Evolutionary conservation across 2,888 invertebrate genomes (phyloP), one percentile per base, ranked within the genome.

Genomic region (Spodoptera picta): DNA sequence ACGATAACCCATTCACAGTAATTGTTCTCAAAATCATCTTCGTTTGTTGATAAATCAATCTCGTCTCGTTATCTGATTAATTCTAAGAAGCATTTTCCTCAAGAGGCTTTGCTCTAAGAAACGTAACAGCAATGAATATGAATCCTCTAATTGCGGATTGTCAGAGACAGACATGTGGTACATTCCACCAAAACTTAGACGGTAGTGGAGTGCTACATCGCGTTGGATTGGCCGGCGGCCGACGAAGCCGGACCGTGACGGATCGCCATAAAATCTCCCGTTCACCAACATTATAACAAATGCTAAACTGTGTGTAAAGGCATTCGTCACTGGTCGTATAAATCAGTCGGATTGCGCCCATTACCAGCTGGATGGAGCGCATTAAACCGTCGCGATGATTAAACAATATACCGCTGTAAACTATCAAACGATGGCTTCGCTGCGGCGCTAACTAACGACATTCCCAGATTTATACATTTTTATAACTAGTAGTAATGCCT

Each of bases 241-340:
- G 27, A 5, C 71, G 57, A 44, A 24, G 44, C 70, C 76, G 75
- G 75, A 82, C 75, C 73, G 77, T 77, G 80, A 73, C 75, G 79
- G 58, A 52, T 53, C 65, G 68, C 70, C 63, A 81, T 78, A 75
- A 74, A 69, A 72, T 65, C 75, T 80, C 79, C 81, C 83, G 82
- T 81, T 78, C 79, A 67, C 81, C 77, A 78, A 78, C 80, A 84
- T 86, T 83, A 83, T 77, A 80, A 80, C 82, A 53, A 76, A 79
- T 81, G 82, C 75, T 81, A 82, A 84, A 84, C 86, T 83, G 83
- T 81, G 83, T 88, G 87, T 87, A 84, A 89, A 88, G 83, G 83
- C 83, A 87, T 87, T 86, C 86, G 76, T 85, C 87, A 83, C 82
- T 87, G 81, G 74, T 73, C 64, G 65, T 69, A 85, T 87, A 83